phyloP scores from a whole-genome alignment of 2,797 vertebrate genomes.

The Eutrigla gurnardus region DNA sequence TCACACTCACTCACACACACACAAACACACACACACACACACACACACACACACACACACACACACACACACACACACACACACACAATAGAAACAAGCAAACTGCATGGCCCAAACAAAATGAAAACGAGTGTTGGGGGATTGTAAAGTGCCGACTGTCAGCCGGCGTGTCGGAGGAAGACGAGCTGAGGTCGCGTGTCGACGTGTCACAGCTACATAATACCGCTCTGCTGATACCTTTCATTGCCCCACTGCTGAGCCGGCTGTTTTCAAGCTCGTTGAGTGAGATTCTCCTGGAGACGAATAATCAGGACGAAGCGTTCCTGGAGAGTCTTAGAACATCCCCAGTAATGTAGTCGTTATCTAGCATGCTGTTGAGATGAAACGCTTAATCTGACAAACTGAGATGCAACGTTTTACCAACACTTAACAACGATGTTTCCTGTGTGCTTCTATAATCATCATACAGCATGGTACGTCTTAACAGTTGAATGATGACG shows the following conservation, averaged over 20 bases:
- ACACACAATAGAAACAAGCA: background rate
- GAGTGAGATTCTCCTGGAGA: constrained; percentile 23
- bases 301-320: constrained; percentile 10
- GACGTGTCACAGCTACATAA: background rate
- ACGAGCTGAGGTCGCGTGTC: too few relatives aligned
- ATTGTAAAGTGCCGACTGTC: background rate
- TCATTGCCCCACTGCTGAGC: constrained; percentile 40
- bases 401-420: background rate
- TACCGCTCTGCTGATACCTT: constrained; percentile 28
- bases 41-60: background rate
- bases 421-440: constrained; percentile 2
- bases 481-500: too few relatives aligned
- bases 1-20: background rate
- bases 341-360: background rate
- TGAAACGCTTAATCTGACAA: constrained; percentile 29
- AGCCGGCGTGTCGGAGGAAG: too few relatives aligned
- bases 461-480: background rate
- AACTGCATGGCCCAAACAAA: background rate
- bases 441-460: background rate
- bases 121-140: background rate
- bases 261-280: background rate
- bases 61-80: too few relatives aligned
- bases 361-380: background rate
- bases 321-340: constrained; percentile 6
- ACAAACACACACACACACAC: too few relatives aligned